A percentile compares a stretch with the other conserved stretches of the same genome.
phyloP scores from a whole-genome alignment of 2,113 vertebrate species.

The Gallinago media region DNA sequence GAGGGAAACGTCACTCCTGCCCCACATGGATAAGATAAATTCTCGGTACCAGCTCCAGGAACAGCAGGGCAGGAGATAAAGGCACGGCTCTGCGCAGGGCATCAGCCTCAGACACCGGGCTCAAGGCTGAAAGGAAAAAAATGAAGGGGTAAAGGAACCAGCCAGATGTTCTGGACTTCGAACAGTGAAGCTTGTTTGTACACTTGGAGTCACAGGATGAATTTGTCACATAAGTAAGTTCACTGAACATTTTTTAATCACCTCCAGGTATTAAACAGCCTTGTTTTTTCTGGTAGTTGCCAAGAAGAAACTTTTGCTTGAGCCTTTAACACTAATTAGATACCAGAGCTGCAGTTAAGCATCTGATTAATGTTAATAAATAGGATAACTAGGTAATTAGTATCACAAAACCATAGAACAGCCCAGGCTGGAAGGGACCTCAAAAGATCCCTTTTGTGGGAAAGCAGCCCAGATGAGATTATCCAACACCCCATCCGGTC shows the following conservation, averaged over 20 bases:
- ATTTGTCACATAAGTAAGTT: not conserved
- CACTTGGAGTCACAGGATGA: not conserved
- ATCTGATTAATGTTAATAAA: not conserved
- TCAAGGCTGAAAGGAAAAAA: not conserved
- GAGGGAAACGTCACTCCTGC: not conserved
- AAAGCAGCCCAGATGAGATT: not conserved
- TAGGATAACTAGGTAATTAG: not conserved
- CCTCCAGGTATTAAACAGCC: not conserved
- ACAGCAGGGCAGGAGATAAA: not conserved
- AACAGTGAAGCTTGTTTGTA: not conserved
- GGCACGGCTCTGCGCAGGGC: fast-evolving
- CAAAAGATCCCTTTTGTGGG: not conserved
- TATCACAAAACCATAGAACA: not conserved
- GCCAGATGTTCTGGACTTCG: not conserved
- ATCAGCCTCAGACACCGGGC: not conserved
- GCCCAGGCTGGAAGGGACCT: not conserved
- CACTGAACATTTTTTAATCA: not conserved
- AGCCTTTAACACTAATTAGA: not conserved
- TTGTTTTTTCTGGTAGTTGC: not conserved
- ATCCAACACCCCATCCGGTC: not conserved
- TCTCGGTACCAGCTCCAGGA: not conserved
- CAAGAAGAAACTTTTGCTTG: not conserved
- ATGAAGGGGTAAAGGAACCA: not conserved
- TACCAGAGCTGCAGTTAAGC: not conserved
- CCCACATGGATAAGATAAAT: not conserved